Evolutionary conservation across 2,113 vertebrate species (phyloP), one percentile per base, ranked within the genome.

Genomic region (Lathamus discolor): DNA sequence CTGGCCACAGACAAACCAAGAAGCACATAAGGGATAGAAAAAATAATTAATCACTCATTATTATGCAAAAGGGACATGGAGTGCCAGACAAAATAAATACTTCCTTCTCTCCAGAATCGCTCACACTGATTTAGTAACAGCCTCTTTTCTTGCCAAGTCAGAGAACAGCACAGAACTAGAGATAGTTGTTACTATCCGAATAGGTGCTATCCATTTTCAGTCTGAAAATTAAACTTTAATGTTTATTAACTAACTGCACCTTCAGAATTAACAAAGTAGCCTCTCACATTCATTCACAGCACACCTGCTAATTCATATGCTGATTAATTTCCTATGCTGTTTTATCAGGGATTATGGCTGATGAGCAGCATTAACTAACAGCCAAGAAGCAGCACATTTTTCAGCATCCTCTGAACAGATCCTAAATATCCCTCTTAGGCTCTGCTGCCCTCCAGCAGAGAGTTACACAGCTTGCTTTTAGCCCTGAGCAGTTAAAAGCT

Each of bases 31-130:
- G 63, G 48, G 67, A 91, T 0, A 84, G 37, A 72, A 82, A 20
- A 17, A 79, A 59, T 62, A 88, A 92, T 64, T 49, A 81, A 79
- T 85, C 31, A 61, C 24, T 5, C 17, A 29, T 92, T 95, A 69
- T 82, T 92, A 75, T 85, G 69, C 86, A 84, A 68, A 86, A 92
- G 66, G 11, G 5, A 39, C 69, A 18, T 7, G 48, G 64, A 83
- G 33, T 48, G 69, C 93, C 73, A 88, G 93, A 77, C 77, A 75
- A 93, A 93, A 88, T 43, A 83, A 92, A 80, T 57, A 61, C 28
- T 94, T 88, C 49, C 69, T 88, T 88, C 83, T 92, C 61, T 61
- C 63, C 73, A 79, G 61, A 72, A 37, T 6, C 81, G 69, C 63
- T 72, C 49, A 31, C 73, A 48, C 29, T 90, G 83, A 43, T 78